Conservation (phyloP, 2,888 invertebrate species). For the Tineola bisselliella region DNA sequence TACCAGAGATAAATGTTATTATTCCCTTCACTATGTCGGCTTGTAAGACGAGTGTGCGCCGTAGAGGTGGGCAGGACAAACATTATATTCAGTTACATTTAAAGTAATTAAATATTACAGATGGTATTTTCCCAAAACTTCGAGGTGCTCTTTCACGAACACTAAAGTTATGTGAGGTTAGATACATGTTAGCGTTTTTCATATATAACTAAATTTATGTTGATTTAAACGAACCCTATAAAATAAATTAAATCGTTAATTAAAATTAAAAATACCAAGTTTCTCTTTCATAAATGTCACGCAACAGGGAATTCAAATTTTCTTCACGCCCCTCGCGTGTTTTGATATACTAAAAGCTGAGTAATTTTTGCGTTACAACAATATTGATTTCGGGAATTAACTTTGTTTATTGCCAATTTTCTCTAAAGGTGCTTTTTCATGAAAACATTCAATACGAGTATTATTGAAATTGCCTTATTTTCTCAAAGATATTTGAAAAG, state of each 20-base stretch:
- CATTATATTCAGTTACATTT: too few species aligned
- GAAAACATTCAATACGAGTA: neutral
- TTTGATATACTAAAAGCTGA: conserved; percentile 12
- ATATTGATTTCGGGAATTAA: conserved; percentile 14
- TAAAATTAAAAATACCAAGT: conserved; percentile 3
- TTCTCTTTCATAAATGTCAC: neutral
- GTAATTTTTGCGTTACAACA: conserved; percentile 11
- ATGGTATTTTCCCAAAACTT: too few species aligned
- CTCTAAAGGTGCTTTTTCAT: neutral
- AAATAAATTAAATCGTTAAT: conserved; percentile 6
- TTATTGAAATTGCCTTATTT: neutral
- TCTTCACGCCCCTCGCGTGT: conserved; percentile 31
- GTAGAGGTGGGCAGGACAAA: too few species aligned
- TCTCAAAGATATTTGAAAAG: neutral
- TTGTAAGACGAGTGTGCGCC: too few species aligned
- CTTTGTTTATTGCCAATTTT: conserved; percentile 12
- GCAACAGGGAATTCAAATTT: conserved; percentile 7
- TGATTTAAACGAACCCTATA: neutral
- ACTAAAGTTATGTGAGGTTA: too few species aligned
- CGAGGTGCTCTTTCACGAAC: too few species aligned
- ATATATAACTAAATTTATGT: neutral
- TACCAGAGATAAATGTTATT: too few species aligned
- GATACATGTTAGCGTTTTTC: too few species aligned
- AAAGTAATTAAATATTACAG: too few species aligned
- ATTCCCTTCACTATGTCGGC: too few species aligned